A percentile compares a stretch with the other conserved stretches of the same genome.
Evolutionary conservation across 2,888 invertebrate species (phyloP).

Genomic region (Lapara coniferarum): DNA sequence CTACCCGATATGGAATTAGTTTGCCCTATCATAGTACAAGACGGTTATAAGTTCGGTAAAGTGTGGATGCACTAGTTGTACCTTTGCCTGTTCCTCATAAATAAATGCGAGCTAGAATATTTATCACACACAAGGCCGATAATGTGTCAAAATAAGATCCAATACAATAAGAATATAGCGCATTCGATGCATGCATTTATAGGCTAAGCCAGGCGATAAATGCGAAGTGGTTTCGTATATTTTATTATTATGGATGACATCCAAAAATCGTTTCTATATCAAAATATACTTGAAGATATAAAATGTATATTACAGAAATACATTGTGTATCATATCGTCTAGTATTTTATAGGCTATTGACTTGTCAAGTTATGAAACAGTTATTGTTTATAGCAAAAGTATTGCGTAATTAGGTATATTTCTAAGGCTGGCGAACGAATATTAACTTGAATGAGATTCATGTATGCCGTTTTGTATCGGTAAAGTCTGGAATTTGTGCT

Average conservation of each 20-base stretch:
- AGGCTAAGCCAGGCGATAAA: background rate
- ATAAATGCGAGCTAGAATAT: too few species aligned
- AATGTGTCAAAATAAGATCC: background rate
- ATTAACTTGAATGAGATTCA: too few species aligned
- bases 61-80: too few species aligned
- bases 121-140: background rate
- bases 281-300: background rate
- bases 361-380: background rate
- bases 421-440: too few species aligned
- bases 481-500: too few species aligned
- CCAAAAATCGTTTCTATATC: conserved; percentile 8
- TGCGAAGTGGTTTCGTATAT: conserved; percentile 1
- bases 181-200: background rate
- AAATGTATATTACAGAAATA: background rate
- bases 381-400: background rate
- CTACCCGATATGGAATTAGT: too few species aligned
- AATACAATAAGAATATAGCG: background rate
- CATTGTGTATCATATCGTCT: background rate
- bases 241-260: conserved; percentile 12
- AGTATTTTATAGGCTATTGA: background rate
- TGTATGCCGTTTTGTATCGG: too few species aligned
- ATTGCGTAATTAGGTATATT: too few species aligned
- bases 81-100: too few species aligned
- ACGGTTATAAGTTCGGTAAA: too few species aligned
- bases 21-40: too few species aligned